Evolutionary conservation across 2,113 vertebrate species (phyloP).

Genomic region (Burhinus oedicnemus): DNA sequence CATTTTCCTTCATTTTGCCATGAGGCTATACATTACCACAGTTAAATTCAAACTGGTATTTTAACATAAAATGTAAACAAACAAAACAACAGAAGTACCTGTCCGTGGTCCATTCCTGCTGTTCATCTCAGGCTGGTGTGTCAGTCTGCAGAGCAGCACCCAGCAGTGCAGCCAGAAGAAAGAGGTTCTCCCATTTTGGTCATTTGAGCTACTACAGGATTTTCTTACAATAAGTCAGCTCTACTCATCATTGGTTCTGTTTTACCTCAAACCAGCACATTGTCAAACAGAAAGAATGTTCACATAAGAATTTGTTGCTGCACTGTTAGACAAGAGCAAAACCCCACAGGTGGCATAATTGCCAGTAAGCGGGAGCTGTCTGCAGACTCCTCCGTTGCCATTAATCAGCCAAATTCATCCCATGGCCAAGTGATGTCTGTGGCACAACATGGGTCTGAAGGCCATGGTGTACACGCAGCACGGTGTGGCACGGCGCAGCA

Average conservation of each 20-base stretch:
- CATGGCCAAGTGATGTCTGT: background rate
- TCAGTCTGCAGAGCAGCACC: background rate
- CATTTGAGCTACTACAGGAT: background rate
- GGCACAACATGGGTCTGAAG: background rate
- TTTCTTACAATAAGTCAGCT: background rate
- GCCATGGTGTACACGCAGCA: no score
- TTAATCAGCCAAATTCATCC: background rate
- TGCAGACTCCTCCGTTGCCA: background rate
- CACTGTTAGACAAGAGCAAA: background rate
- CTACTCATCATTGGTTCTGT: background rate
- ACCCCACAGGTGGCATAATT: accelerated
- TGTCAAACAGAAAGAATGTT: background rate
- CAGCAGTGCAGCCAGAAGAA: background rate
- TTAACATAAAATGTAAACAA: slow-evolving; percentile 85
- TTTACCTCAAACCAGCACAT: no score
- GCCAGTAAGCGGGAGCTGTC: background rate
- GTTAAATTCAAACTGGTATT: slow-evolving; percentile 74
- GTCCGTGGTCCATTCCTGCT: slow-evolving; percentile 51
- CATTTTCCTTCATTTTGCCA: slow-evolving; percentile 81
- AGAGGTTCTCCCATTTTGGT: background rate
- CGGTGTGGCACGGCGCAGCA: background rate
- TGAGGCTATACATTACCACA: slow-evolving; percentile 81
- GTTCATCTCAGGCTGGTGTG: slow-evolving; percentile 39
- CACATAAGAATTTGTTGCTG: background rate
- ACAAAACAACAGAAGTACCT: slow-evolving; percentile 69